Base-by-base conservation (phyloP, 2,888 invertebrate species). In the Suillia variegata region DNA sequence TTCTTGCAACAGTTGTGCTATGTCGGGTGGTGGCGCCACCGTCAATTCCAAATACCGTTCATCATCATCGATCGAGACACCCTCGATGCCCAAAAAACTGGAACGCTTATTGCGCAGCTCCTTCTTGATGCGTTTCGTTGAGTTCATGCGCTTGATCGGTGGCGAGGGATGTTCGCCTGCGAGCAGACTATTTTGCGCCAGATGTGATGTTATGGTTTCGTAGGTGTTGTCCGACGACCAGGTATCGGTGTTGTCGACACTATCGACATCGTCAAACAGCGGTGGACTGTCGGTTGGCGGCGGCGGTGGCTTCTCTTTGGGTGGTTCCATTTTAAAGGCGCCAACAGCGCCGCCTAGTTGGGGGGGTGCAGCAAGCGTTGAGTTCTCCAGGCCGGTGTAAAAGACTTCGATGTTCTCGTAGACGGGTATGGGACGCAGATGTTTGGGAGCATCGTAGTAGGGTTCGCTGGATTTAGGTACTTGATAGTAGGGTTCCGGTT, bases 221-320 rank as follows among this genome's bases (percentile, higher is more conserved):
- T 80, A 80, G 2, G 80, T 80, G 45, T 80, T 80, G 54, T 78
- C 77, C 62, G 78, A 73, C 13, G 73, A 65, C 77, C 79, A 77
- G 48, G 74, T 74, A 34, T 75, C 76, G 8, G 68, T 68, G 34
- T 62, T 62, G 4, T 58, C 62, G 22, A 62, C 49, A 22, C 59
- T 64, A 42, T 65, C 67, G 24, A 61, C 53, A 45, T 69, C 68
- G 50, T 75, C 75, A 26, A 73, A 66, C 45, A 65, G 60, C 1
- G 70, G 67, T 5, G 70, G 69, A 58, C 85, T 82, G 10, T 77
- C 77, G 0, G 64, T 84, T 0, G 92, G 92, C 2, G 91, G 91
- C 12, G 93, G 93, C 1, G 93, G 93, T 24, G 93, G 94, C 73
- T 93, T 93, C 75, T 92, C 92, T 74, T 88, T 91, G n/a, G 92